Percentiles rank a stretch among this genome's conserved stretches.
Evolutionary conservation across 2,113 vertebrate species (phyloP).

Genomic region (Upupa epops): DNA sequence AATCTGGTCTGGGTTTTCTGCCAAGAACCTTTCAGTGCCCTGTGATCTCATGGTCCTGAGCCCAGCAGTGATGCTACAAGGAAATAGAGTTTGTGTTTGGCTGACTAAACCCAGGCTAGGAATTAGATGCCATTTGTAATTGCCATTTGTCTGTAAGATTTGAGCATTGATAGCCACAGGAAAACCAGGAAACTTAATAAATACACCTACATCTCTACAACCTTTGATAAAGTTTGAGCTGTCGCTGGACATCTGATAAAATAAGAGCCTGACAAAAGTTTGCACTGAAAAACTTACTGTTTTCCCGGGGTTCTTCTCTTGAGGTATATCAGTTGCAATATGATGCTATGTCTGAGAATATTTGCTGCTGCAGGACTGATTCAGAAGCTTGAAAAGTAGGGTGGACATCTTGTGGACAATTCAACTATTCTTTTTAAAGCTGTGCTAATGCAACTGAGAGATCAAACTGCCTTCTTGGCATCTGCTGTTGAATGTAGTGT

Average conservation of each 20-base stretch:
- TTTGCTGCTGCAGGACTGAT: not conserved
- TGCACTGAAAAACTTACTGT: not conserved
- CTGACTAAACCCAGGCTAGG: constrained; percentile 25
- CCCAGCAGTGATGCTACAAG: not conserved
- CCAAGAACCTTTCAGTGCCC: constrained; percentile 34
- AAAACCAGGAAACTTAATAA: not conserved
- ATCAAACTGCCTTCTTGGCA: constrained; percentile 21
- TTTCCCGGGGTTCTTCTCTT: not conserved
- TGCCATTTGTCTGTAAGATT: constrained; percentile 42
- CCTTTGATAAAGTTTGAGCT: not conserved
- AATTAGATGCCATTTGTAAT: constrained; percentile 51
- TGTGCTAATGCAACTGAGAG: not conserved
- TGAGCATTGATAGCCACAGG: constrained; percentile 32
- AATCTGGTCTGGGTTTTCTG: not conserved
- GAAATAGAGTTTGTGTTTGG: not conserved
- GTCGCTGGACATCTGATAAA: not conserved
- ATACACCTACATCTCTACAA: not conserved
- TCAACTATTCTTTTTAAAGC: constrained; percentile 23
- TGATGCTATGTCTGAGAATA: not conserved
- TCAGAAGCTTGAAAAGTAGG: not conserved
- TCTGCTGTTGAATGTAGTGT: constrained; percentile 22
- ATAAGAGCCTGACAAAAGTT: not conserved
- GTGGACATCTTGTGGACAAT: constrained; percentile 31
- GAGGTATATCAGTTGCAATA: not conserved
- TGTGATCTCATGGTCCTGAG: not conserved